Evolutionary conservation across 2,113 vertebrate species (phyloP).

Genomic region (Tetrax tetrax): DNA sequence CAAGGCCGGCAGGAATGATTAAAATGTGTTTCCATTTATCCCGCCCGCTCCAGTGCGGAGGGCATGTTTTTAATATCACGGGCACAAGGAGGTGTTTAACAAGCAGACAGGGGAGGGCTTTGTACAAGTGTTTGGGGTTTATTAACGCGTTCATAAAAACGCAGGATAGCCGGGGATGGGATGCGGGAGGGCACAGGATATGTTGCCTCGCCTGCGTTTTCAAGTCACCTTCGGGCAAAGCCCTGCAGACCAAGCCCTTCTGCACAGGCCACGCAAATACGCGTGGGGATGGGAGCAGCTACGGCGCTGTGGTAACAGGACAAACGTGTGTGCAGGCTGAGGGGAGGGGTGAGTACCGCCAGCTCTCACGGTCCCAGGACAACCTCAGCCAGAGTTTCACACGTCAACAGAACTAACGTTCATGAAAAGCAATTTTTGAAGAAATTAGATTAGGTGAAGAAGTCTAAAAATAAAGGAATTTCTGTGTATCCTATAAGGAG

Average conservation of each 20-base stretch:
- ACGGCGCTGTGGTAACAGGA: neutral
- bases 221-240: neutral
- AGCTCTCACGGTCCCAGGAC: neutral
- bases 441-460: neutral
- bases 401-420: neutral
- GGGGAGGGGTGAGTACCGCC: neutral
- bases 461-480: neutral
- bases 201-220: fast-evolving
- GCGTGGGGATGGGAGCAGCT: neutral
- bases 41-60: neutral
- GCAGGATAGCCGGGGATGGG: neutral
- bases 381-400: neutral
- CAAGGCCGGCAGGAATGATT: neutral
- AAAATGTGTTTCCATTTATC: constrained; percentile 25
- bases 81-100: neutral
- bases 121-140: neutral
- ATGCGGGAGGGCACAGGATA: neutral
- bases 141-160: neutral
- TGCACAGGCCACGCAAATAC: neutral
- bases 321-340: neutral
- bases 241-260: neutral
- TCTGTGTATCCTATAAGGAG: neutral
- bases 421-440: neutral
- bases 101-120: neutral
- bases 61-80: neutral